Base-by-base conservation (phyloP, 2,888 invertebrate species). In the Napeogenes inachia region DNA sequence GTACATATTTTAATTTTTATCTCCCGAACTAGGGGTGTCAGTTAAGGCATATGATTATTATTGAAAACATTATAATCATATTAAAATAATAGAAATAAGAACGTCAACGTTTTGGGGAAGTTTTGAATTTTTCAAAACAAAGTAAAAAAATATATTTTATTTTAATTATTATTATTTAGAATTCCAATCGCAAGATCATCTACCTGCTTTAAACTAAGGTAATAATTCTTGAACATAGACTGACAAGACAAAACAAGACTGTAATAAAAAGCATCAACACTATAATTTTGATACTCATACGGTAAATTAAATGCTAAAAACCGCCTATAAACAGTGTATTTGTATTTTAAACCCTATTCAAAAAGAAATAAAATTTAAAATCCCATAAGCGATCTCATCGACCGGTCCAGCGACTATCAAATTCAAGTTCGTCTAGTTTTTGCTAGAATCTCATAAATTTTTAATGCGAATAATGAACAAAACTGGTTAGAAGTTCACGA, bases 351-450 rank as follows among this genome's bases (percentile, higher is more conserved):
- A 53, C 55, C 55, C 30, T 58, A 58, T 38, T 0, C 3, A 0
- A 12, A 2, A 10, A 0, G 0, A 0, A 4, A 33, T 61, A 58
- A 45, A n/a, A 54, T 42, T 21, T 10, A 35, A 45, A 61, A 6
- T 60, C 30, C 8, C 2, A 5, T 35, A 5, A 21, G 13, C 35
- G 33, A 10, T 10, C 10, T 54, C 13, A 47, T 45, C 8, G 6
- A 30, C 4, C 45, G 3, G 42, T 30, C 50, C 21, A 50, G 54
- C 57, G 61, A 35, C 45, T 47, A 57, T 46, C 59, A 60, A 60
- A 62, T 55, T 54, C 62, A 56, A 58, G 60, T 62, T 45, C 30
- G 57, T 60, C 62, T 55, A 62, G 60, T 65, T 65, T 62, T 64
- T 62, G 45, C 54, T 54, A 59, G 13, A 56, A 56, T n/a, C 32